Conservation (phyloP, 2,888 invertebrate genomes). For the Aleiodes testaceus region DNA sequence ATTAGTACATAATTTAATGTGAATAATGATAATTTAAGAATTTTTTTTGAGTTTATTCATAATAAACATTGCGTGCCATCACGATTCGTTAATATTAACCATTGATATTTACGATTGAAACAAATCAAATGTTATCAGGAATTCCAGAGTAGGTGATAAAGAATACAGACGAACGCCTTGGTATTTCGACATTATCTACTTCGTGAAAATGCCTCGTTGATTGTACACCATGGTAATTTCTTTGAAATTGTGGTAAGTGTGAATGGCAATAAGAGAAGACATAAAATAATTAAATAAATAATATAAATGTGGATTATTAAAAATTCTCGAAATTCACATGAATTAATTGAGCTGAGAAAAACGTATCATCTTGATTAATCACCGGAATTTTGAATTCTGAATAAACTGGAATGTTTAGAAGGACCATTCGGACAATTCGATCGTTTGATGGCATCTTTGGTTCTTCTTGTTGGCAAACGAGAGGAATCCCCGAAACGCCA, state of each 20-base stretch:
- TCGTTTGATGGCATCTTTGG: constrained; percentile 27
- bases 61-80: constrained; percentile 24
- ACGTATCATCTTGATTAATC: constrained; percentile 36
- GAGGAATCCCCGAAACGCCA: constrained; percentile 66
- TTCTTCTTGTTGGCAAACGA: constrained; percentile 53
- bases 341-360: constrained; percentile 11
- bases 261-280: constrained; percentile 23
- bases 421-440: constrained; percentile 8
- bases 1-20: constrained; percentile 1
- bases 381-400: constrained; percentile 25
- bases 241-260: constrained; percentile 28
- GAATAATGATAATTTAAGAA: constrained; percentile 3
- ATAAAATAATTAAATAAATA: not conserved
- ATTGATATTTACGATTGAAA: constrained; percentile 71
- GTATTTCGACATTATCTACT: constrained; percentile 61
- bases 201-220: constrained; percentile 6
- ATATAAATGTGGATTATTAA: constrained; percentile 28
- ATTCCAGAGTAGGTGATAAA: constrained; percentile 70
- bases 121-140: constrained; percentile 73
- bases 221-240: constrained; percentile 3
- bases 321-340: not conserved
- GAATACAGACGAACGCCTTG: constrained; percentile 71
- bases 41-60: not conserved
- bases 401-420: constrained; percentile 48
- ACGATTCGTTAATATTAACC: constrained; percentile 55